Conservation (phyloP, 2,888 invertebrate genomes). For the Ypsolopha sequella region DNA sequence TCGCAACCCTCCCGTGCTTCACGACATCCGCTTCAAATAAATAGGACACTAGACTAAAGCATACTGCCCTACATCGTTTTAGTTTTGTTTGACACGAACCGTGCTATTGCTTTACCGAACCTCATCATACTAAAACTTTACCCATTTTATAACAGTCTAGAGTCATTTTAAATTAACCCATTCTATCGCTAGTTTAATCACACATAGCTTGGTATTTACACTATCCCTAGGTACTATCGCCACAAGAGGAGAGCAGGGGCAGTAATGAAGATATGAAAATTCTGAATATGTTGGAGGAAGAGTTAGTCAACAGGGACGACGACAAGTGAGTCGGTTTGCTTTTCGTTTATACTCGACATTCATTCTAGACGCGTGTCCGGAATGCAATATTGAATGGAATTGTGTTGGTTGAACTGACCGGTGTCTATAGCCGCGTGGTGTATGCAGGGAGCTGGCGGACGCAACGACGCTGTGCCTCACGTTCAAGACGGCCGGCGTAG, state of each 20-base stretch:
- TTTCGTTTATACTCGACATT: not conserved
- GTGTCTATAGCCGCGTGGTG: not conserved
- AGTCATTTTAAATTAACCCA: not conserved
- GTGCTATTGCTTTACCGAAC: not conserved
- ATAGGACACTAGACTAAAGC: slow-evolving; percentile 52
- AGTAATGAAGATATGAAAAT: slow-evolving; percentile 79
- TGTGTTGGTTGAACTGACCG: not conserved
- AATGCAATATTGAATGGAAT: not conserved
- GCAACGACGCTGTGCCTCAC: slow-evolving; percentile 51
- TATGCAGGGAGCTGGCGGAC: slow-evolving; percentile 50
- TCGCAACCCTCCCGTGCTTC: slow-evolving; percentile 7
- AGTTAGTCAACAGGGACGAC: slow-evolving; percentile 87
- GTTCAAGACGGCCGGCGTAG: slow-evolving; percentile 43
- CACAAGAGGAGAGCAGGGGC: slow-evolving; percentile 63
- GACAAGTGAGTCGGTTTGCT: slow-evolving; percentile 73
- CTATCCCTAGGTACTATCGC: slow-evolving; percentile 62
- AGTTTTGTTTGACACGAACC: slow-evolving; percentile 1
- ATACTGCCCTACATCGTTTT: slow-evolving; percentile 13
- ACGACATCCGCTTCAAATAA: slow-evolving; percentile 17
- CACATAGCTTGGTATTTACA: slow-evolving; percentile 35
- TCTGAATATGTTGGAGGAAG: slow-evolving; percentile 80
- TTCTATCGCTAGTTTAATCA: not conserved
- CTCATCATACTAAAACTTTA: not conserved
- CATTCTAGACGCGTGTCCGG: not conserved
- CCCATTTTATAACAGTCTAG: not conserved